Base-by-base conservation (phyloP, 2,113 vertebrate species). In the Dromiciops gliroides region DNA sequence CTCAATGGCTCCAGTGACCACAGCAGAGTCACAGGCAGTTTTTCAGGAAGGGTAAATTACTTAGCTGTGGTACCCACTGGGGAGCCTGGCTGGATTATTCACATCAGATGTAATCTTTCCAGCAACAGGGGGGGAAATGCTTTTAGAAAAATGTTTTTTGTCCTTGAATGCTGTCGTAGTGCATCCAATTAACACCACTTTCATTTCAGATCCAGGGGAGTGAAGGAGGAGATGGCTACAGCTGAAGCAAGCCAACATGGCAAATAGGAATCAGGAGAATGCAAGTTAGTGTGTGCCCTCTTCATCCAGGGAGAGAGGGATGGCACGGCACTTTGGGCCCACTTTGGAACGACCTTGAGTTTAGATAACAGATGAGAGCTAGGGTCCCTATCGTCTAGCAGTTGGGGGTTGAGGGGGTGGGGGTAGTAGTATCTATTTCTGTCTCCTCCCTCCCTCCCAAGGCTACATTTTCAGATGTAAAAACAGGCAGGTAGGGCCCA, bases 31-130 rank as follows among this genome's bases (percentile, higher is more conserved):
- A 95, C 50, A 92, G 96, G 95, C 48, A 96, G 92, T 28, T 96
- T 97, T 97, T 94, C 96, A 94, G 88, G 94, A 96, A 97, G 92
- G 91, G 89, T 88, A 94, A 95, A 97, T 97, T 96, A 96, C 97
- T 97, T 91, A 95, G 95, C 51, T 51, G 88, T 96, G 93, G 91
- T 92, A 92, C 95, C 96, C 96, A 95, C 91, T n/a, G 94, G 95
- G 95, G 97, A 98, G 44, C 0, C 0, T 94, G 97, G 93, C 92
- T 94, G 93, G 91, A 95, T 97, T 97, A 90, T 96, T 96, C 96
- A 96, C 94, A 96, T 91, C 97, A 98, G 95, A 90, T 96, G 96
- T 50, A 95, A 97, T 97, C 96, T 97, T 97, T 94, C 94, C 95
- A 95, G 94, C 92, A 95, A 92, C 50, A 67, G 91, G 94, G 51